Evolutionary conservation across 1,140 invertebrate genomes (phyloP).

Genomic region (Chironomus striatipennis): DNA sequence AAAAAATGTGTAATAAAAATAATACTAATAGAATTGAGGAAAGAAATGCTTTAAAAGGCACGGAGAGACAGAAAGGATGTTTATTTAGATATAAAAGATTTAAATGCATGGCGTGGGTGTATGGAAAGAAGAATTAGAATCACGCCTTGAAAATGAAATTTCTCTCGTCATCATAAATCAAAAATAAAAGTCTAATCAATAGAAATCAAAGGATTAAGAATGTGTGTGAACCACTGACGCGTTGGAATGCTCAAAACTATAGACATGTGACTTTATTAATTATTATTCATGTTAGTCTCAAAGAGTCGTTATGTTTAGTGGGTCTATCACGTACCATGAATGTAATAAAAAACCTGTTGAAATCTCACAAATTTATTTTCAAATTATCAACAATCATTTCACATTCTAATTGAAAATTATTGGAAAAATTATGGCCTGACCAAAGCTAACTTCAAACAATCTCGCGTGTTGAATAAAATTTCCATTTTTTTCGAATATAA

Average conservation of each 20-base stretch:
- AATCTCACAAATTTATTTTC: too few relatives aligned
- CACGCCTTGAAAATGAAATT: not conserved
- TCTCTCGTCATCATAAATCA: not conserved
- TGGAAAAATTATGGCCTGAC: not conserved
- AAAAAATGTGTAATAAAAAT: too few relatives aligned
- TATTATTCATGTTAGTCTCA: not conserved
- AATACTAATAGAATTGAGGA: not conserved
- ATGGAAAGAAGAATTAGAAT: not conserved
- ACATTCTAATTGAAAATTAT: not conserved
- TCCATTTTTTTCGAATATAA: not conserved
- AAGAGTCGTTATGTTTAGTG: not conserved
- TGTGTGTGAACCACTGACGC: not conserved
- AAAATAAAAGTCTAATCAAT: not conserved
- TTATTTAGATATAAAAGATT: conserved; percentile 10
- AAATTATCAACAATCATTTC: not conserved
- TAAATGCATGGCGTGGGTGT: not conserved
- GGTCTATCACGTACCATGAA: too few relatives aligned
- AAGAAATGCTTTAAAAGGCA: not conserved
- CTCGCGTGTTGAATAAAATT: not conserved
- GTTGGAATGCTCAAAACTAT: not conserved
- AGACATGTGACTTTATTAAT: not conserved
- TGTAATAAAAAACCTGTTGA: too few relatives aligned
- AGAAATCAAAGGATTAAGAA: not conserved
- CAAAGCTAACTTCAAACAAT: not conserved
- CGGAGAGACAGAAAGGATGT: not conserved